A percentile compares a stretch with the other conserved stretches of the same genome.
These are phyloP conservation scores for Leptopilina myrica DNA, from an alignment of 2,888 invertebrate species.

Conservation along the genomic window DNA sequence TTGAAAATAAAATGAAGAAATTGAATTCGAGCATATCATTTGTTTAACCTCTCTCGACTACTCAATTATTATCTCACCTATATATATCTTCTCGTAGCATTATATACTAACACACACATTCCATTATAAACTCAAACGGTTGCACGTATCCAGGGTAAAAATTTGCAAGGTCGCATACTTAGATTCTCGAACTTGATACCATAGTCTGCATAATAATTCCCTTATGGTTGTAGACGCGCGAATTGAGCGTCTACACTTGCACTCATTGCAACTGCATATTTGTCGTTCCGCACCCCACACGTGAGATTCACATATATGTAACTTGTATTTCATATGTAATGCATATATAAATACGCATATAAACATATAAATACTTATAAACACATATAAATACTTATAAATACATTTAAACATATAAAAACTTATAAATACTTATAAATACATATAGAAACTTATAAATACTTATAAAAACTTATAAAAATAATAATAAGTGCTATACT, in stretches of 20 bases:
- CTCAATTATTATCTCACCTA: slow-evolving; percentile 12
- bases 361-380: too few species aligned
- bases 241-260: slow-evolving; percentile 1
- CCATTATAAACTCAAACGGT: not conserved
- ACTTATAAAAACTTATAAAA: too few species aligned
- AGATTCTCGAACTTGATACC: slow-evolving; percentile 52
- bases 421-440: too few species aligned
- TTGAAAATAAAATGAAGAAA: too few species aligned
- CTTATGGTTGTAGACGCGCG: slow-evolving; percentile 18
- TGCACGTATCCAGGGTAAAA: slow-evolving; percentile 47
- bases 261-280: slow-evolving; percentile 26
- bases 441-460: too few species aligned
- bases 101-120: too few species aligned
- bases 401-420: too few species aligned
- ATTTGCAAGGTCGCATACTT: slow-evolving; percentile 57
- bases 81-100: not conserved
- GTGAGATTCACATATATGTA: slow-evolving; percentile 1
- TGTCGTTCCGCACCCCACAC: slow-evolving; percentile 16
- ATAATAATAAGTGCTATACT: too few species aligned
- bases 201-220: slow-evolving; percentile 38
- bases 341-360: not conserved
- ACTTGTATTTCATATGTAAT: not conserved
- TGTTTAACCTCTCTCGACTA: not conserved
- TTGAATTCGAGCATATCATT: not conserved
- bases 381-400: too few species aligned